Evolutionary conservation across 2,797 vertebrate genomes (phyloP).

Genomic region (Enteromius fasciolatus): DNA sequence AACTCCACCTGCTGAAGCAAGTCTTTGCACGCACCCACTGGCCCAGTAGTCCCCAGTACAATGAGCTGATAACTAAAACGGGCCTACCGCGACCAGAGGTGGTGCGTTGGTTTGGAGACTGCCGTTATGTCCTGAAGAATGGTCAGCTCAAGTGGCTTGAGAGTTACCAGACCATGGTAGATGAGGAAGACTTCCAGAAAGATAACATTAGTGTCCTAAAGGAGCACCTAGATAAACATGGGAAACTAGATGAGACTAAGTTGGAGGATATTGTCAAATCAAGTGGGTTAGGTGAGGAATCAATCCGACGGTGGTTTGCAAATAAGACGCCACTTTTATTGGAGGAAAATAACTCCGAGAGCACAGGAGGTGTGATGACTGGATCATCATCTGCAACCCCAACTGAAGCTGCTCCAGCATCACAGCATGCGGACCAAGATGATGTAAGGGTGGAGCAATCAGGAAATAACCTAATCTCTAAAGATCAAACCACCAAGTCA

Average conservation of each 20-base stretch:
- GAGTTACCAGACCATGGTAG: constrained; percentile 83
- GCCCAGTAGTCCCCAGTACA: constrained; percentile 91
- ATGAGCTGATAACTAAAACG: constrained; percentile 83
- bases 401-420: constrained; percentile 27
- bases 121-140: constrained; percentile 94
- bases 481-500: constrained; percentile 48
- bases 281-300: constrained; percentile 82
- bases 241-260: constrained; percentile 82
- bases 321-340: constrained; percentile 67
- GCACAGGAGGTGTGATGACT: neutral
- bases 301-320: constrained; percentile 89
- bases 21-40: constrained; percentile 94
- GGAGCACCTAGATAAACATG: constrained; percentile 80
- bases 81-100: constrained; percentile 90
- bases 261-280: constrained; percentile 81
- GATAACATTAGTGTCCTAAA: constrained; percentile 77
- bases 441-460: constrained; percentile 67
- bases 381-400: constrained; percentile 1
- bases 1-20: constrained; percentile 91
- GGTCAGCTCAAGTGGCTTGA: constrained; percentile 96
- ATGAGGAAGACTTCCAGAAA: constrained; percentile 77
- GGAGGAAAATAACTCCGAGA: constrained; percentile 56
- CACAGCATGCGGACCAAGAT: constrained; percentile 63
- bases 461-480: constrained; percentile 59
- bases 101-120: constrained; percentile 97